Conservation (phyloP, 2,797 vertebrate species). For the Notolabrus celidotus region DNA sequence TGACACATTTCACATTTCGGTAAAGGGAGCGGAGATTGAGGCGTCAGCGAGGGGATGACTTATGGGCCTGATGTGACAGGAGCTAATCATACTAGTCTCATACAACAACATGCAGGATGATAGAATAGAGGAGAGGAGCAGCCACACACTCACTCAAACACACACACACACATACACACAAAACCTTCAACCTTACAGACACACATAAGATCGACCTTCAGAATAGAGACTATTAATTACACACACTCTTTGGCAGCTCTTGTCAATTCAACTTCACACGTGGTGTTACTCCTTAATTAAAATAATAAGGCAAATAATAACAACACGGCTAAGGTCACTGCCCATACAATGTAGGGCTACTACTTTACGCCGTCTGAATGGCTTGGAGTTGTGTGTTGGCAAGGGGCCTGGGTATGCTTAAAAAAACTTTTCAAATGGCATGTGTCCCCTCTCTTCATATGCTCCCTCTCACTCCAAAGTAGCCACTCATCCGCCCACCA, state of each 20-base stretch:
- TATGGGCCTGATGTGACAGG: constrained; percentile 68
- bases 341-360: constrained; percentile 59
- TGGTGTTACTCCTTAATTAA: constrained; percentile 81
- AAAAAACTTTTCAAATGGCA: constrained; percentile 41
- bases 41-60: constrained; percentile 66
- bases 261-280: constrained; percentile 70
- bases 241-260: constrained; percentile 60
- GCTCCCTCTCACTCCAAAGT: constrained; percentile 35
- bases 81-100: constrained; percentile 79
- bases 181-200: constrained; percentile 45
- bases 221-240: constrained; percentile 79
- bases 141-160: constrained; percentile 9
- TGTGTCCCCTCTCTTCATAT: constrained; percentile 46
- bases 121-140: constrained; percentile 58
- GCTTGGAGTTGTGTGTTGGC: not conserved
- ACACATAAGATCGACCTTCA: constrained; percentile 81
- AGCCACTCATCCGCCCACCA: constrained; percentile 50
- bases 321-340: constrained; percentile 80
- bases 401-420: not conserved
- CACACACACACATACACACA: constrained; percentile 25
- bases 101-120: constrained; percentile 74
- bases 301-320: constrained; percentile 85
- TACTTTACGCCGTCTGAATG: constrained; percentile 60
- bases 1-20: constrained; percentile 76
- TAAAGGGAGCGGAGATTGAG: constrained; percentile 69